Percentiles rank a stretch among this genome's conserved stretches.
Conservation (phyloP, 2,888 invertebrate species). For the Nomada hirtipes region DNA sequence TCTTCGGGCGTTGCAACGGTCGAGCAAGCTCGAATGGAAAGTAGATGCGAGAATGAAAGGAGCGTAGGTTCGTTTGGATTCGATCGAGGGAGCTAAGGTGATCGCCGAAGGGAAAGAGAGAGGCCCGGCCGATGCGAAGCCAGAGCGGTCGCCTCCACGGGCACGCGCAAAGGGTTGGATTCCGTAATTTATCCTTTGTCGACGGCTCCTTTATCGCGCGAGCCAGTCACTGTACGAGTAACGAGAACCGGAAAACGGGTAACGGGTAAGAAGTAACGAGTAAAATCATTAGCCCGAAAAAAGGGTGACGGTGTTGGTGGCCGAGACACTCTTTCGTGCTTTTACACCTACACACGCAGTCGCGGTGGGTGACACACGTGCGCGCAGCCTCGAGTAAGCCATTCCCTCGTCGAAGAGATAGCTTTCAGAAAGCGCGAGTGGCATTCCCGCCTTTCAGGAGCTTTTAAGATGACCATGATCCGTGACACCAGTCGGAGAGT, state of each 20-base stretch:
- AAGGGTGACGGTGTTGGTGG: background rate
- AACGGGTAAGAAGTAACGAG: constrained; percentile 8
- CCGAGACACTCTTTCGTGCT: constrained; percentile 16
- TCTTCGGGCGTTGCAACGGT: background rate
- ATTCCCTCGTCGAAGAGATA: constrained; percentile 67
- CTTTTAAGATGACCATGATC: constrained; percentile 74
- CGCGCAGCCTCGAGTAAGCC: constrained; percentile 40
- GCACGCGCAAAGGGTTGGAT: background rate
- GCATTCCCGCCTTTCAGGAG: constrained; percentile 60
- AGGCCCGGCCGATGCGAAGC: too few species aligned
- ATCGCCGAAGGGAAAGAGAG: background rate
- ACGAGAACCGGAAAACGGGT: too few species aligned
- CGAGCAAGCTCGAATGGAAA: background rate
- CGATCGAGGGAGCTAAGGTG: background rate
- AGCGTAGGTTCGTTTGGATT: constrained; percentile 22
- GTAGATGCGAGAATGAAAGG: background rate
- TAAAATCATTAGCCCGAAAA: constrained; percentile 7
- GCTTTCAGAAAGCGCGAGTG: constrained; percentile 65
- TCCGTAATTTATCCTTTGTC: constrained; percentile 31
- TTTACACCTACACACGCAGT: constrained; percentile 15
- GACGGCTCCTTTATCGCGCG: background rate
- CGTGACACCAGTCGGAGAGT: constrained; percentile 67
- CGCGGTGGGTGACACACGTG: constrained; percentile 14
- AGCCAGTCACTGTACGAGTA: background rate
- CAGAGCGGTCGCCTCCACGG: too few species aligned